Percentiles rank a stretch among this genome's conserved stretches.
Evolutionary conservation across 2,888 invertebrate species (phyloP).

Genomic region (Argyresthia goedartella): DNA sequence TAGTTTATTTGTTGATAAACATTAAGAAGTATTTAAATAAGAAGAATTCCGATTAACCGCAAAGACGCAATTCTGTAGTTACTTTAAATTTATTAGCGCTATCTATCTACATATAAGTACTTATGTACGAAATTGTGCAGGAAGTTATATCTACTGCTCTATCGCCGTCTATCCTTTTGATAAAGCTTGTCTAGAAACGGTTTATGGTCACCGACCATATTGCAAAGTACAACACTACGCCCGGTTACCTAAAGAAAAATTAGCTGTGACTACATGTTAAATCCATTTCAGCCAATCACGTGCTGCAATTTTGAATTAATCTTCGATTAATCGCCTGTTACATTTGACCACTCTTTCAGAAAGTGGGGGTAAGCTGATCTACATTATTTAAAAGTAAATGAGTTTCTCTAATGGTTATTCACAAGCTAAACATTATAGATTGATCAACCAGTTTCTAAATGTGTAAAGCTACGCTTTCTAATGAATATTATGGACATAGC

Average conservation of each 20-base stretch:
- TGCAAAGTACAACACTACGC: background rate
- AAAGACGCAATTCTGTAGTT: background rate
- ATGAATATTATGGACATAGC: constrained; percentile 37
- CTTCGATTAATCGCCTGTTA: too few species aligned
- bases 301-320: too few species aligned
- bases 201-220: too few species aligned
- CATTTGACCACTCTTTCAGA: too few species aligned
- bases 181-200: too few species aligned
- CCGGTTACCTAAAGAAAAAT: too few species aligned
- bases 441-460: too few species aligned
- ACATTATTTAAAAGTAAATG: constrained; percentile 32
- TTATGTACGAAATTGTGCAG: constrained; percentile 61
- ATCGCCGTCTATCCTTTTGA: background rate
- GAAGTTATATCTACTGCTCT: constrained; percentile 20
- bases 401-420: background rate
- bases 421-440: too few species aligned
- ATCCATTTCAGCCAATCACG: too few species aligned
- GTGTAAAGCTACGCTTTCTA: too few species aligned
- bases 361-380: constrained; percentile 39
- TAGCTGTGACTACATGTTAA: too few species aligned
- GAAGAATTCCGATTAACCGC: background rate
- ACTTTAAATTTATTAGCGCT: constrained; percentile 34
- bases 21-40: background rate
- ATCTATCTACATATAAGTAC: constrained; percentile 36
- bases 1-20: background rate